phyloP scores from a whole-genome alignment of 2,888 invertebrate genomes.

The Scaptomyza caliginosa region DNA sequence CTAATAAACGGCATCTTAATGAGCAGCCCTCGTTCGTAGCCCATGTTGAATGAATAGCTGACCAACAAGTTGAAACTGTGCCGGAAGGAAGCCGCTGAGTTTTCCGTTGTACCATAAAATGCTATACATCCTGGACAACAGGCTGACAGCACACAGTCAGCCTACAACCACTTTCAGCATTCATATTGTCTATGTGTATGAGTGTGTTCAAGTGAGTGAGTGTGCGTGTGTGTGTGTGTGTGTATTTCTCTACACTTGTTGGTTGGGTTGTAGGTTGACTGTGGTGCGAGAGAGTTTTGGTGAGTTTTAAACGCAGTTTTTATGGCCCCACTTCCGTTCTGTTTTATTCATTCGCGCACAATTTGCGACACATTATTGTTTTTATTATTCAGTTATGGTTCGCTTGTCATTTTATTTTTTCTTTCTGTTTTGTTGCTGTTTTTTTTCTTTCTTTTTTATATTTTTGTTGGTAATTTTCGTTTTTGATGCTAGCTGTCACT shows the following conservation, averaged over 20 bases:
- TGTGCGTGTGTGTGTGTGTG: not conserved
- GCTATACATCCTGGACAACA: conserved; percentile 62
- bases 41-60: conserved; percentile 17
- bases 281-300: conserved; percentile 46
- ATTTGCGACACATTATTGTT: conserved; percentile 75
- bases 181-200: conserved; percentile 36
- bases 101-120: conserved; percentile 75
- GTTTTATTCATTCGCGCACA: conserved; percentile 75
- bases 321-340: conserved; percentile 69
- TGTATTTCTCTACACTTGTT: conserved; percentile 4
- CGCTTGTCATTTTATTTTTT: conserved; percentile 3
- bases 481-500: not conserved
- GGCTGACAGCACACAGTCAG: conserved; percentile 15
- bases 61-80: conserved; percentile 56
- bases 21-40: conserved; percentile 35
- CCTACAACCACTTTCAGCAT: conserved; percentile 10
- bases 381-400: conserved; percentile 64
- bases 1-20: conserved; percentile 24
- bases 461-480: not conserved
- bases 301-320: conserved; percentile 66
- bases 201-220: not conserved
- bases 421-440: conserved; percentile 3
- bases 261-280: not conserved
- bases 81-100: conserved; percentile 74
- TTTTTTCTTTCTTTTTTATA: not conserved